Conservation (phyloP, 2,113 vertebrate species). For the Microtus ochrogaster region DNA sequence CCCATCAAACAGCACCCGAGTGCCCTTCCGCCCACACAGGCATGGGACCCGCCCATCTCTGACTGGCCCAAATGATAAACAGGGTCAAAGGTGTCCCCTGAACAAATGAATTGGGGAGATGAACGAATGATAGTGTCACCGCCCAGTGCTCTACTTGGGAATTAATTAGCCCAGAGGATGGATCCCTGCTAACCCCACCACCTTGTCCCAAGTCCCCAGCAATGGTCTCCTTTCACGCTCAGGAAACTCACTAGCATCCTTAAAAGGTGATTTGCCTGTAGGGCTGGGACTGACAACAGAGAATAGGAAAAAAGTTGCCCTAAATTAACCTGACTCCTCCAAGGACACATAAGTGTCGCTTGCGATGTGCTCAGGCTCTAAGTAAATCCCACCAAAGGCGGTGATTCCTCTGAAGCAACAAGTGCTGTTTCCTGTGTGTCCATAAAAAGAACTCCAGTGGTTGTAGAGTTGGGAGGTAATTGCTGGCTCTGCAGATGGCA, state of each 20-base stretch:
- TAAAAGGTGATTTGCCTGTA: neutral
- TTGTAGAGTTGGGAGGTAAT: constrained; percentile 40
- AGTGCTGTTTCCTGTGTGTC: constrained; percentile 75
- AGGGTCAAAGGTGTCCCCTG: neutral
- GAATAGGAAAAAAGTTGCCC: neutral
- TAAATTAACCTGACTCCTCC: neutral
- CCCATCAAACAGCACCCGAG: neutral
- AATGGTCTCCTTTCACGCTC: neutral
- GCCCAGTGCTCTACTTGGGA: neutral
- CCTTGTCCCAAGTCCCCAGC: neutral
- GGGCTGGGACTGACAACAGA: neutral
- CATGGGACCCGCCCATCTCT: neutral
- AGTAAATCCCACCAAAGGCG: constrained; percentile 55
- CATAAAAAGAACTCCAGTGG: constrained; percentile 74
- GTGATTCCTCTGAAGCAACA: constrained; percentile 79
- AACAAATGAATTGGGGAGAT: neutral
- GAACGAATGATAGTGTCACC: neutral
- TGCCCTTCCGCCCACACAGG: neutral
- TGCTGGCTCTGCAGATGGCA: constrained; percentile 54
- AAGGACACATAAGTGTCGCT: constrained; percentile 9
- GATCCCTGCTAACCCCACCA: neutral
- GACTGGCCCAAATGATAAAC: neutral
- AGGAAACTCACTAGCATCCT: neutral
- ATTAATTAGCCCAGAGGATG: neutral
- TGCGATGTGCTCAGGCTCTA: neutral